Base-by-base conservation (phyloP, 2,797 vertebrate genomes). In the Gymnothorax javanicus region DNA sequence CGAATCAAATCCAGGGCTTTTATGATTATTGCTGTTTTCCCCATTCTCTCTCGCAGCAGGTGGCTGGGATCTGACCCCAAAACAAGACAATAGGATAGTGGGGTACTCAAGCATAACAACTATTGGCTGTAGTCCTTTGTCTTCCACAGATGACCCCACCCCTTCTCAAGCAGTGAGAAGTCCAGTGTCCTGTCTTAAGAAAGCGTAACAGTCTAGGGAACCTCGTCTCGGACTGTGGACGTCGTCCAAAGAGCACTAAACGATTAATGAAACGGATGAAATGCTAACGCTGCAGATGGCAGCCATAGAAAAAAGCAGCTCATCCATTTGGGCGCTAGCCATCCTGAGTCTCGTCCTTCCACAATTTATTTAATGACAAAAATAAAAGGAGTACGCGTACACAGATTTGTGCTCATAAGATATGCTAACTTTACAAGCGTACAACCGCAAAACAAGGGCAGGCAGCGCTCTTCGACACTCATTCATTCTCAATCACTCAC, bases 1-100 rank as follows among this genome's bases (percentile, higher is more conserved):
- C 11, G 43, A 27, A 59, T 25, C 73, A 87, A 84, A 85, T 88
- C 77, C 83, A 64, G 71, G 69, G 59, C 59, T 84, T 86, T 86
- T 86, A 86, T 79, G 77, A 79, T 43, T 25, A 86, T 84, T 58
- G 67, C 60, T 58, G 75, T 77, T 73, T 71, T 59, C 11, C 69
- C n/a, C 23, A 71, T 23, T 56, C 43, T 58, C 86, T 85, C 86
- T 84, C 89, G n/a, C 87, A 91, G 89, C 87, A 86, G 90, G 87
- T 87, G 89, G 85, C 90, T 88, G 56, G 82, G 64, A 83, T 85
- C 86, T 92, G 90, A 91, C 89, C 90, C 86, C 84, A 73, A 90
- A 91, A 90, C 57, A 85, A 62, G 58, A 92, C 85, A 91, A 91
- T 84, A 85, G 64, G 57, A 84, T 23, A 54, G 60, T 3, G 15